These are phyloP conservation scores for Spizaetus ornatus DNA, from an alignment of 2,113 vertebrate species.

Conservation along the genomic window DNA sequence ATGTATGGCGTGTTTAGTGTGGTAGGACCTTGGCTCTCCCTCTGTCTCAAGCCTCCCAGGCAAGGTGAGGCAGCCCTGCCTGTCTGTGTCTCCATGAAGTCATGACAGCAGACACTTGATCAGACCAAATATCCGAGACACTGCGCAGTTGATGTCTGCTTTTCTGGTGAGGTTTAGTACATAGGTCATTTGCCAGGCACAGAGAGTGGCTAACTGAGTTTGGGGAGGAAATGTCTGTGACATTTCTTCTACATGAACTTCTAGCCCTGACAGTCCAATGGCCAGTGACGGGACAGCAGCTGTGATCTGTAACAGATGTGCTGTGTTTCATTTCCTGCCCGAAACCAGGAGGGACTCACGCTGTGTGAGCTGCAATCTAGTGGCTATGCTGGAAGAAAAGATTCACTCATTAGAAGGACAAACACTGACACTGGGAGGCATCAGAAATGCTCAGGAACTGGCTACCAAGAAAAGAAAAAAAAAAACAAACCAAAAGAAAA, in stretches of 20 bases:
- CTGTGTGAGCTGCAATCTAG: not conserved
- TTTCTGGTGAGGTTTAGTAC: not conserved
- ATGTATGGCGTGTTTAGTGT: not conserved
- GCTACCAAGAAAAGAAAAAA: not conserved
- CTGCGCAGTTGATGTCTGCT: not conserved
- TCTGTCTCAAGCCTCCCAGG: not conserved
- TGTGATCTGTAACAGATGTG: slow-evolving; percentile 6
- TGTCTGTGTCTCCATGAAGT: not conserved
- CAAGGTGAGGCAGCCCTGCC: not conserved
- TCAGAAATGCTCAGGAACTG: not conserved
- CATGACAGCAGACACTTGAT: not conserved
- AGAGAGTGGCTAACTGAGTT: not conserved
- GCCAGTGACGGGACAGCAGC: not conserved
- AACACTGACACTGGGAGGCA: not conserved
- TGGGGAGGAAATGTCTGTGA: not conserved
- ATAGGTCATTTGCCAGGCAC: not conserved
- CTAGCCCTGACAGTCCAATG: not conserved
- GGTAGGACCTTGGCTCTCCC: not conserved
- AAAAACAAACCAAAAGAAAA: not conserved
- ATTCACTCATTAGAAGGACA: not conserved
- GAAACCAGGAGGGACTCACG: not conserved
- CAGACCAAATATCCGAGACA: not conserved
- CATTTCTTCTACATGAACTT: not conserved
- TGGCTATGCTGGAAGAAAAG: not conserved
- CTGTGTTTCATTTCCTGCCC: not conserved